Percentiles rank a stretch among this genome's conserved stretches.
Conservation (phyloP, 2,888 invertebrate genomes). For the Bombylius major region DNA sequence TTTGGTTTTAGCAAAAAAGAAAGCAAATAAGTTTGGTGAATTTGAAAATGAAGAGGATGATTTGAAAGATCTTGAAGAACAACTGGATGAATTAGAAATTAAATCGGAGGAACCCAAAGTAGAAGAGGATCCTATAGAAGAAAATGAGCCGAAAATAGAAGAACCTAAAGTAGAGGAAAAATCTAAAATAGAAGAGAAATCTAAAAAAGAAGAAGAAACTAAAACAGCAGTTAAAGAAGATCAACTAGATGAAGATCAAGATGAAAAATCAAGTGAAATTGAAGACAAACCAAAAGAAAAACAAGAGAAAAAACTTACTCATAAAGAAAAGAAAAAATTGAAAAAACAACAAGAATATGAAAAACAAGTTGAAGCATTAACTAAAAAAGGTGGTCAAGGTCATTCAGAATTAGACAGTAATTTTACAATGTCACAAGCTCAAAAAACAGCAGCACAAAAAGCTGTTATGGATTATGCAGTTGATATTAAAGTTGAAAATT, state of each 20-base stretch:
- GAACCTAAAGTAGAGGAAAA: slow-evolving; percentile 9
- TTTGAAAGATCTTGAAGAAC: slow-evolving; percentile 19
- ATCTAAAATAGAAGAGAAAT: slow-evolving; percentile 14
- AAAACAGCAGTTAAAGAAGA: neutral
- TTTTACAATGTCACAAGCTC: slow-evolving; percentile 83
- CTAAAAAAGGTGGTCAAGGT: slow-evolving; percentile 78
- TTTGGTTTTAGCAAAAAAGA: slow-evolving; percentile 1
- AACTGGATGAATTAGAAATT: slow-evolving; percentile 27
- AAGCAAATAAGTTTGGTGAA: slow-evolving; percentile 7
- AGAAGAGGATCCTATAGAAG: slow-evolving; percentile 22
- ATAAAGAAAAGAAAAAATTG: slow-evolving; percentile 83
- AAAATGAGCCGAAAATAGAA: slow-evolving; percentile 21
- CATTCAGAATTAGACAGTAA: slow-evolving; percentile 84
- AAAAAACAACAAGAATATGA: slow-evolving; percentile 84
- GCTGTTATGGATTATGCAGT: slow-evolving; percentile 82
- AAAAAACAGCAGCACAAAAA: slow-evolving; percentile 61
- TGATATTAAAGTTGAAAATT: slow-evolving; percentile 97
- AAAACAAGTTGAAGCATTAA: slow-evolving; percentile 70
- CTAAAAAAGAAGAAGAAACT: slow-evolving; percentile 1
- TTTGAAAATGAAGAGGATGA: slow-evolving; percentile 3
- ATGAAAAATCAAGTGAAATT: neutral
- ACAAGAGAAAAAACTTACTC: slow-evolving; percentile 63
- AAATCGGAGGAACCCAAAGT: slow-evolving; percentile 18
- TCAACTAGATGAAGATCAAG: neutral
- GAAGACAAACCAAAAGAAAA: slow-evolving; percentile 6